Conservation (phyloP, 2,888 invertebrate species). For the Eumerus sabulonum region DNA sequence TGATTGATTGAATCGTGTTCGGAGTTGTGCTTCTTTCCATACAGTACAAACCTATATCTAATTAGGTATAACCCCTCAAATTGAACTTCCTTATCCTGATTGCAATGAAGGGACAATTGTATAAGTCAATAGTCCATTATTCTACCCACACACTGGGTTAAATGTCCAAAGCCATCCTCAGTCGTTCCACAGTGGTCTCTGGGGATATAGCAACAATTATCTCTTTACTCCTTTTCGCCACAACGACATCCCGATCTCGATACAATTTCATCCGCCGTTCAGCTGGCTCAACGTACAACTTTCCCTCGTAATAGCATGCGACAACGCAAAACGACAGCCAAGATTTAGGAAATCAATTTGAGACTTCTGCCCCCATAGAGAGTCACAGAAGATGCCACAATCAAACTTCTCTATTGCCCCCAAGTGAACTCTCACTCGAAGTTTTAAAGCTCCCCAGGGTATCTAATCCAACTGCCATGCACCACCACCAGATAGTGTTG, state of each 20-base stretch:
- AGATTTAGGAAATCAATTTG: constrained; percentile 67
- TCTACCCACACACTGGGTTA: too few relatives aligned
- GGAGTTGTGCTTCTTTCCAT: too few relatives aligned
- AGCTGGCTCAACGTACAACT: neutral
- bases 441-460: constrained; percentile 56
- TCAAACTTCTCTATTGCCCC: constrained; percentile 40
- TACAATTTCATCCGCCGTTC: constrained; percentile 35
- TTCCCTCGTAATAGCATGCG: constrained; percentile 3
- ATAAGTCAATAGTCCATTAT: too few relatives aligned
- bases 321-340: constrained; percentile 19
- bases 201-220: constrained; percentile 64
- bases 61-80: too few relatives aligned
- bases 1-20: too few relatives aligned
- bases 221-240: constrained; percentile 52
- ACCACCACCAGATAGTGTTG: constrained; percentile 1
- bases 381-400: constrained; percentile 25
- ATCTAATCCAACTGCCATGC: constrained; percentile 18
- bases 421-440: constrained; percentile 32
- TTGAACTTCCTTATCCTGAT: too few relatives aligned
- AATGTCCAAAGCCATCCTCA: too few relatives aligned
- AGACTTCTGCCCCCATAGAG: constrained; percentile 24
- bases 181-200: too few relatives aligned
- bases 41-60: too few relatives aligned
- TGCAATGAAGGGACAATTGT: too few relatives aligned
- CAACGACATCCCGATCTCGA: constrained; percentile 34